These are phyloP conservation scores for Zaprionus bogoriensis DNA, from an alignment of 2,888 invertebrate genomes.

Conservation along the genomic window DNA sequence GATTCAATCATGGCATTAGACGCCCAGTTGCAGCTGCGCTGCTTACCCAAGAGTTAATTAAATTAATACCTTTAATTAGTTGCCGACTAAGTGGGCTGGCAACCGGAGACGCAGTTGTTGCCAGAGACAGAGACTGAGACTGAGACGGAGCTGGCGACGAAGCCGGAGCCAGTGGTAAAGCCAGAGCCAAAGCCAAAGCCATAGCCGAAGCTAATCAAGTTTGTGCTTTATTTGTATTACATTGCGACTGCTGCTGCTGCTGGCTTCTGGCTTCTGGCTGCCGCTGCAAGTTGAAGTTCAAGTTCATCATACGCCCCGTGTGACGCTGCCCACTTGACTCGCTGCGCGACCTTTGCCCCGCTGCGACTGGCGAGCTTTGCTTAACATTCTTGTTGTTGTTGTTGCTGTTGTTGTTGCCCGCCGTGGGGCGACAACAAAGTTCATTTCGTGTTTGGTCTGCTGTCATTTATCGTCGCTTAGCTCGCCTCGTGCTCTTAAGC, in stretches of 20 bases:
- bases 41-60: neutral
- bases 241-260: conserved; percentile 8
- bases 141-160: neutral
- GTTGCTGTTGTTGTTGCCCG: conserved; percentile 18
- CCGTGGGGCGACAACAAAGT: too few species aligned
- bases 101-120: neutral
- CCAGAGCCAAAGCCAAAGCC: neutral
- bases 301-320: conserved; percentile 36
- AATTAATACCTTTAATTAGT: conserved; percentile 25
- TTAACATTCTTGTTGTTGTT: conserved; percentile 5
- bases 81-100: neutral
- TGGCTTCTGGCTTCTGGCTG: too few species aligned
- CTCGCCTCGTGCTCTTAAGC: conserved; percentile 11
- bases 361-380: neutral
- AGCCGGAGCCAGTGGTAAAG: neutral
- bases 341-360: neutral
- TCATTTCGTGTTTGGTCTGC: conserved; percentile 46
- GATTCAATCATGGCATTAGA: conserved; percentile 11
- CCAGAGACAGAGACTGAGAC: too few species aligned
- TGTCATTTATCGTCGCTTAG: conserved; percentile 54
- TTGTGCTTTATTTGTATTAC: conserved; percentile 2
- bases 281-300: conserved; percentile 18
- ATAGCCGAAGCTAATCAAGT: neutral
- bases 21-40: neutral
- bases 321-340: conserved; percentile 14